phyloP scores from a whole-genome alignment of 1,140 invertebrate genomes.

The Batillaria attramentaria region DNA sequence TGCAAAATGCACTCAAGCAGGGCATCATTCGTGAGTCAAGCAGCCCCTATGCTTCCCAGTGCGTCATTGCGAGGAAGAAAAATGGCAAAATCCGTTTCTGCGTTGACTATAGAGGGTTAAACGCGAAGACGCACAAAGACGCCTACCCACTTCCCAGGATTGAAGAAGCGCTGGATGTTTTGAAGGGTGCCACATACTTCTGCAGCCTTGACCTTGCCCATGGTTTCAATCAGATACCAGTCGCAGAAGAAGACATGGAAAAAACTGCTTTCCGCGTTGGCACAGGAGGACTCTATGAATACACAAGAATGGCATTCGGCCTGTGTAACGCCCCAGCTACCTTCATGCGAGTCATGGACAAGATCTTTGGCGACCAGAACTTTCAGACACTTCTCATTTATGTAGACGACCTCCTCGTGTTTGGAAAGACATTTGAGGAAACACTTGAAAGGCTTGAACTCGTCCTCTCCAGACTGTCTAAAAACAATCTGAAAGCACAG shows the following conservation, averaged over 20 bases:
- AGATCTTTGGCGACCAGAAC: constrained; percentile 40
- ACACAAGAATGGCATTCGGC: constrained; percentile 46
- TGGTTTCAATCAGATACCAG: constrained; percentile 68
- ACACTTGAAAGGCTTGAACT: constrained; percentile 35
- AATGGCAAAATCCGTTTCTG: constrained; percentile 51
- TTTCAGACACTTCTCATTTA: constrained; percentile 42
- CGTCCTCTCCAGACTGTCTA: constrained; percentile 48
- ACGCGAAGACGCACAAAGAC: constrained; percentile 43
- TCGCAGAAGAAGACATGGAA: constrained; percentile 53
- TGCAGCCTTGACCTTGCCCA: constrained; percentile 47
- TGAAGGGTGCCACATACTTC: constrained; percentile 51
- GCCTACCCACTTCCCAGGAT: constrained; percentile 43
- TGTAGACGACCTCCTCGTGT: constrained; percentile 51
- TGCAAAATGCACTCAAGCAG: no score
- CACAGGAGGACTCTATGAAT: constrained; percentile 46
- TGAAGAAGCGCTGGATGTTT: constrained; percentile 37
- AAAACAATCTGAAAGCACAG: constrained; percentile 41
- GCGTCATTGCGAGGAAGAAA: constrained; percentile 46
- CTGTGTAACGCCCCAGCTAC: constrained; percentile 49
- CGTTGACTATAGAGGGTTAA: constrained; percentile 48
- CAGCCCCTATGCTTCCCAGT: constrained; percentile 37
- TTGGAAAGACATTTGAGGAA: constrained; percentile 31
- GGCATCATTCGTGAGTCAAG: constrained; percentile 27
- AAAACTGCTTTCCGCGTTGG: constrained; percentile 45
- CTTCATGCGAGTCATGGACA: constrained; percentile 56